Conservation (phyloP, 2,113 vertebrate species). For the Apaloderma vittatum region DNA sequence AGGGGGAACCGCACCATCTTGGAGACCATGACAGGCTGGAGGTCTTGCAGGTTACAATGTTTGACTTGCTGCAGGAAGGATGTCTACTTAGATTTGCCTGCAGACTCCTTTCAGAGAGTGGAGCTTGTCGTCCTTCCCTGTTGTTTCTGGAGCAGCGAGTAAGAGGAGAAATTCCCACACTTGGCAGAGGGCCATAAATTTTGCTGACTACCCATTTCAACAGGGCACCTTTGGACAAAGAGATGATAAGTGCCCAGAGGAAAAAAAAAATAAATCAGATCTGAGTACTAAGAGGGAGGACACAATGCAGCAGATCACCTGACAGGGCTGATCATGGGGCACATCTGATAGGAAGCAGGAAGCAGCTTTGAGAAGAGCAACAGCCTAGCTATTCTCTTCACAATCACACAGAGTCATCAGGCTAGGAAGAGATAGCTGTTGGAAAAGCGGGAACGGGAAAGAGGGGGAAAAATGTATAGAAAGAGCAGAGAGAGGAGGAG, state of each 20-base stretch:
- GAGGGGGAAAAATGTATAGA: background rate
- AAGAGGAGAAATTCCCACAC: background rate
- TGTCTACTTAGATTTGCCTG: background rate
- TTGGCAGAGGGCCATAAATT: background rate
- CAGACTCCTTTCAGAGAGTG: background rate
- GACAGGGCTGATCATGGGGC: background rate
- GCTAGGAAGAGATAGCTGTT: background rate
- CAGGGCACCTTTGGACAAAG: background rate
- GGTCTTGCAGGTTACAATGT: background rate
- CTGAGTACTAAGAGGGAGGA: background rate
- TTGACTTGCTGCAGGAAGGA: background rate
- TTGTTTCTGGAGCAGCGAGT: background rate
- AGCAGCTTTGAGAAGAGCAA: background rate
- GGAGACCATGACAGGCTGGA: background rate
- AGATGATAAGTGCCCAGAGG: background rate
- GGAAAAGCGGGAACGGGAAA: background rate
- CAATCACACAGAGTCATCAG: background rate
- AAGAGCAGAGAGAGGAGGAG: background rate
- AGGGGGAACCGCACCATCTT: background rate
- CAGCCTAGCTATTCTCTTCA: background rate
- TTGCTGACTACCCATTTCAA: background rate
- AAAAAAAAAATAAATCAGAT: background rate
- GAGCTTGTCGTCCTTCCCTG: background rate
- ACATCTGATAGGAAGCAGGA: background rate
- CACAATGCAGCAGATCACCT: background rate